Percentiles rank a stretch among this genome's conserved stretches.
These are phyloP conservation scores for Phyllostomus hastatus DNA, from an alignment of 2,113 vertebrate genomes.

Conservation along the genomic window DNA sequence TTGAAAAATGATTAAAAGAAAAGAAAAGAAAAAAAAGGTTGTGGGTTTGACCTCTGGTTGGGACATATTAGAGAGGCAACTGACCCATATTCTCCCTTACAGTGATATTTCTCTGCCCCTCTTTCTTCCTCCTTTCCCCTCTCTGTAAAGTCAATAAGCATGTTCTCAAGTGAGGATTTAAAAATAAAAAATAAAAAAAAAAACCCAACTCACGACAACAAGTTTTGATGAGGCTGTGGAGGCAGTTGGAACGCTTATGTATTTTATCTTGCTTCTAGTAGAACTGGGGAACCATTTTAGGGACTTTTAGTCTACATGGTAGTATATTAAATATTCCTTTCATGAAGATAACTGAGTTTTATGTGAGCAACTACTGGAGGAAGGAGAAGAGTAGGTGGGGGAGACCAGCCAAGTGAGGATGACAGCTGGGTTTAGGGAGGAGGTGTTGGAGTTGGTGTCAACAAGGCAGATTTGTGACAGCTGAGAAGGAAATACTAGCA, in stretches of 20 bases:
- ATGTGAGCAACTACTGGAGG: not conserved
- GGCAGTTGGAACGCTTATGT: not conserved
- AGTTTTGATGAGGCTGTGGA: not conserved
- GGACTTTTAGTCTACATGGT: not conserved
- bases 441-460: not conserved
- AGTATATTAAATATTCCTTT: not conserved
- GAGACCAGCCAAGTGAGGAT: not conserved
- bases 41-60: not conserved
- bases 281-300: not conserved
- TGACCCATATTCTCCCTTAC: not conserved
- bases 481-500: not conserved
- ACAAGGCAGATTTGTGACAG: not conserved
- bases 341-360: not conserved
- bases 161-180: not conserved
- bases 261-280: not conserved
- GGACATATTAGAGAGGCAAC: not conserved
- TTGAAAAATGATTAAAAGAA: too few species aligned
- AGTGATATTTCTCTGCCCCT: too few species aligned
- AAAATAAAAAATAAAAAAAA: too few species aligned
- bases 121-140: too few species aligned
- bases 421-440: not conserved
- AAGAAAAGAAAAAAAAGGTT: not conserved
- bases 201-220: not conserved
- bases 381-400: not conserved
- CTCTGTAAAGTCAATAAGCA: too few species aligned